A percentile compares a stretch with the other conserved stretches of the same genome.
These are phyloP conservation scores for Meleagris gallopavo DNA, from an alignment of 2,113 vertebrate genomes.

Conservation along the genomic window DNA sequence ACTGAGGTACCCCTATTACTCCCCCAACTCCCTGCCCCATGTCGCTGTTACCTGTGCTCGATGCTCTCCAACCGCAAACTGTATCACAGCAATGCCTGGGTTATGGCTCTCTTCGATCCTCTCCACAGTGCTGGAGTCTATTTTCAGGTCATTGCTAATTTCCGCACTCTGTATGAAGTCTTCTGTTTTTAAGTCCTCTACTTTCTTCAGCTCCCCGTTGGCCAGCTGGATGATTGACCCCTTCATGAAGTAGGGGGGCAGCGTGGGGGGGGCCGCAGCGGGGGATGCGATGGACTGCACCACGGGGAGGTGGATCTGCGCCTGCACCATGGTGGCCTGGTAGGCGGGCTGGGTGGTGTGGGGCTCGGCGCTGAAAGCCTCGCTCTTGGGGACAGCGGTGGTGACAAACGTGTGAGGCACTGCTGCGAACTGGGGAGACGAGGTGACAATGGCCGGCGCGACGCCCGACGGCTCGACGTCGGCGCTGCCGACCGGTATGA, in stretches of 20 bases:
- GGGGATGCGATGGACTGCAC: slow-evolving; percentile 83
- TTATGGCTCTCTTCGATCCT: slow-evolving; percentile 91
- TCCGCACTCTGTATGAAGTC: slow-evolving; percentile 99
- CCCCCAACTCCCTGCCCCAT: background rate
- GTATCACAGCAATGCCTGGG: slow-evolving; percentile 90
- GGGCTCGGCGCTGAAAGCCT: slow-evolving; percentile 81
- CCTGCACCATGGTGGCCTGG: slow-evolving; percentile 89
- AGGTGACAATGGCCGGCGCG: slow-evolving; percentile 83
- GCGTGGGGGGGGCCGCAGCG: slow-evolving; percentile 75
- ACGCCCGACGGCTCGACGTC: slow-evolving; percentile 82
- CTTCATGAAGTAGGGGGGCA: slow-evolving; percentile 97
- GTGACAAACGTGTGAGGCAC: slow-evolving; percentile 92
- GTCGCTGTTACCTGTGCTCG: slow-evolving; percentile 88
- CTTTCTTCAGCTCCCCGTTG: slow-evolving; percentile 95
- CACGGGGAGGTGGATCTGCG: slow-evolving; percentile 92
- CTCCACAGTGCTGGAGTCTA: slow-evolving; percentile 98
- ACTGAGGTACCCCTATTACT: background rate
- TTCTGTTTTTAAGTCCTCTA: slow-evolving; percentile 97
- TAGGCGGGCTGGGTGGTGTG: slow-evolving; percentile 83
- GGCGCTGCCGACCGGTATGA: slow-evolving; percentile 88
- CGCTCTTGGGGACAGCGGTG: slow-evolving; percentile 85
- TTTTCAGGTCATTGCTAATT: slow-evolving; percentile 96
- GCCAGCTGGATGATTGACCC: slow-evolving; percentile 98
- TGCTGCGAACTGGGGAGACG: slow-evolving; percentile 87
- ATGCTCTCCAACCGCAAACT: slow-evolving; percentile 95